Evolutionary conservation across 2,113 vertebrate species (phyloP).

Genomic region (Etheostoma spectabile): DNA sequence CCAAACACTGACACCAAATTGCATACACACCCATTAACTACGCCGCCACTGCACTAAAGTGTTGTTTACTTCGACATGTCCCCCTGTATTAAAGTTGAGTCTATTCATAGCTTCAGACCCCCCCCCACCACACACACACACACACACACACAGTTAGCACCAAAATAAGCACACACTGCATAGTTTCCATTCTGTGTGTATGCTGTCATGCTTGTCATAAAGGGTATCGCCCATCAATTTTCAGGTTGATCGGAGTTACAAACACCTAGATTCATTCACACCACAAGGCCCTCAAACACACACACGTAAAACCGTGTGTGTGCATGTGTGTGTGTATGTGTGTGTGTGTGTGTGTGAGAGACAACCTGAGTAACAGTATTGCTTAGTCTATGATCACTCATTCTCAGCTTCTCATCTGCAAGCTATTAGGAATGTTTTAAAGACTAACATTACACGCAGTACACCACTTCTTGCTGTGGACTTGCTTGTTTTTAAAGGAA

Average conservation of each 20-base stretch:
- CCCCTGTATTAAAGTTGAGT: conserved; percentile 19
- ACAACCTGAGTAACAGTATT: background rate
- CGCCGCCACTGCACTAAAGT: background rate
- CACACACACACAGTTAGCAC: background rate
- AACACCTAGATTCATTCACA: background rate
- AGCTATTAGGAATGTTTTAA: background rate
- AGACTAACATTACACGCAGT: conserved; percentile 15
- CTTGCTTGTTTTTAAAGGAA: conserved; percentile 21
- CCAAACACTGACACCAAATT: conserved; percentile 2
- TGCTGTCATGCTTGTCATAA: conserved; percentile 1
- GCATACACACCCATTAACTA: background rate
- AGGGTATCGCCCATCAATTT: background rate
- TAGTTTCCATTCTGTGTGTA: conserved; percentile 41
- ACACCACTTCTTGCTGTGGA: background rate
- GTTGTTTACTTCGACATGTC: conserved; percentile 25
- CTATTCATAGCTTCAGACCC: conserved; percentile 36
- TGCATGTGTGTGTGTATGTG: conserved; percentile 11
- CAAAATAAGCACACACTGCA: conserved; percentile 18
- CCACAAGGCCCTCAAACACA: background rate
- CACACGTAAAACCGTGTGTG: background rate
- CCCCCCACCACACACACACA: background rate
- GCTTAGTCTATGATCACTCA: conserved; percentile 43
- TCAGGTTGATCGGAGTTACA: background rate
- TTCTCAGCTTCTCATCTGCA: conserved; percentile 44
- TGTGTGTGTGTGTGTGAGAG: conserved; percentile 3